Conservation (phyloP, 1,140 invertebrate species). For the Zelostemma sp. region DNA sequence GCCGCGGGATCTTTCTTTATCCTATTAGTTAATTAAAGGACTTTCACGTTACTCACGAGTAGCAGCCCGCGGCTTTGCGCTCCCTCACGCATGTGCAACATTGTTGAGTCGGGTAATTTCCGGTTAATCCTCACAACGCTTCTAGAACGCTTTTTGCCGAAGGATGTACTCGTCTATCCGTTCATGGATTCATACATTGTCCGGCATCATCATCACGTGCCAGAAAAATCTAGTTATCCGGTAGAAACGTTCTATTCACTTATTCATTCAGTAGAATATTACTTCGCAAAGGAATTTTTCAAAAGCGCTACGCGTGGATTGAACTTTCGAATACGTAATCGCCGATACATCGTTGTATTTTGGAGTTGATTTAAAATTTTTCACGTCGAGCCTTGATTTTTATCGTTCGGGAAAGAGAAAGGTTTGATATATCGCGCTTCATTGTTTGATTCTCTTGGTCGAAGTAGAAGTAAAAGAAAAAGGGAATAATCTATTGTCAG, state of each 20-base stretch:
- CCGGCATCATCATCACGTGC: constrained; percentile 3
- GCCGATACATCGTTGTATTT: no score
- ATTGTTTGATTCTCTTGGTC: no score
- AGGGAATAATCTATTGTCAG: no score
- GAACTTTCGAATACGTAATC: no score
- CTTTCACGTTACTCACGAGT: constrained; percentile 37
- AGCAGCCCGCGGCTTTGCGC: constrained; percentile 32
- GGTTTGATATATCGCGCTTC: no score
- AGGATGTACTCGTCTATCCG: constrained; percentile 18
- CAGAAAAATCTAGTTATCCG: not conserved
- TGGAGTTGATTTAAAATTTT: no score
- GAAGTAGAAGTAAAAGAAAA: no score
- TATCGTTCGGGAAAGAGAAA: no score
- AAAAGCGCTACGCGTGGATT: no score
- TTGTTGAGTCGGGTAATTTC: constrained; percentile 35
- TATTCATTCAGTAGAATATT: no score
- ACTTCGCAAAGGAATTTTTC: no score
- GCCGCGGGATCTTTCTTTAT: constrained; percentile 39
- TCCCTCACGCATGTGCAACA: constrained; percentile 40
- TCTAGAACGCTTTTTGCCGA: constrained; percentile 27
- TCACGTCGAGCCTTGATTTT: no score
- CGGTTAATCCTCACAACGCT: constrained; percentile 40
- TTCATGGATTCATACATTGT: constrained; percentile 21
- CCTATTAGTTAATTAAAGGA: constrained; percentile 45
- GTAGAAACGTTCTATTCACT: constrained; percentile 1